A percentile compares a stretch with the other conserved stretches of the same genome.
These are phyloP conservation scores for Octonoba sinensis DNA, from an alignment of 2,888 invertebrate genomes.

Conservation along the genomic window DNA sequence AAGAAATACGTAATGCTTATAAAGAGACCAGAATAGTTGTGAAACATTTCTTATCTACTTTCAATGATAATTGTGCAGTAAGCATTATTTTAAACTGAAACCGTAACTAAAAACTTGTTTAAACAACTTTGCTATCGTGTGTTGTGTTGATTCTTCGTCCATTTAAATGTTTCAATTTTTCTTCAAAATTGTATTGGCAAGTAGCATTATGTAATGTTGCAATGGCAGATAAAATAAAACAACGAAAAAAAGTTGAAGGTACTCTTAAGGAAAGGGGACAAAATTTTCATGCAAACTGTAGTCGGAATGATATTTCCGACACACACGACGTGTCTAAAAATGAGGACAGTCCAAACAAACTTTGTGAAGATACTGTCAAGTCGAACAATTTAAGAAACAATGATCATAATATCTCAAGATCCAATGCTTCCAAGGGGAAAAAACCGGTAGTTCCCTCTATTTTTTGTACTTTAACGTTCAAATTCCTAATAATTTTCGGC, in stretches of 20 bases:
- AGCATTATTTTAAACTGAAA: too few relatives aligned
- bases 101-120: too few relatives aligned
- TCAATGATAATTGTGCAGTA: too few relatives aligned
- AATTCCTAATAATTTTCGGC: background rate
- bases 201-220: background rate
- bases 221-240: conserved; percentile 42
- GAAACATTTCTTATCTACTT: too few relatives aligned
- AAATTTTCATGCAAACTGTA: background rate
- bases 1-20: too few relatives aligned
- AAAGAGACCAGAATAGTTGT: too few relatives aligned
- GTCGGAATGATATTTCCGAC: background rate
- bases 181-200: too few relatives aligned
- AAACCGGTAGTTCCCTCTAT: background rate
- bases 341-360: background rate
- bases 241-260: conserved; percentile 23
- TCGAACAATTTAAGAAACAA: background rate
- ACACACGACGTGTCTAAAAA: conserved; percentile 4
- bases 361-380: background rate
- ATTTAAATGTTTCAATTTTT: too few relatives aligned
- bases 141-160: too few relatives aligned
- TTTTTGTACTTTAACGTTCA: background rate
- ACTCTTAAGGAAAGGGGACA: conserved; percentile 18
- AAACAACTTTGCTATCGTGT: too few relatives aligned
- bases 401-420: background rate
- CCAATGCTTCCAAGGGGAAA: background rate